Evolutionary conservation across 2,888 invertebrate species (phyloP), one percentile per base, ranked within the genome.

Genomic region (Ophraella communa): DNA sequence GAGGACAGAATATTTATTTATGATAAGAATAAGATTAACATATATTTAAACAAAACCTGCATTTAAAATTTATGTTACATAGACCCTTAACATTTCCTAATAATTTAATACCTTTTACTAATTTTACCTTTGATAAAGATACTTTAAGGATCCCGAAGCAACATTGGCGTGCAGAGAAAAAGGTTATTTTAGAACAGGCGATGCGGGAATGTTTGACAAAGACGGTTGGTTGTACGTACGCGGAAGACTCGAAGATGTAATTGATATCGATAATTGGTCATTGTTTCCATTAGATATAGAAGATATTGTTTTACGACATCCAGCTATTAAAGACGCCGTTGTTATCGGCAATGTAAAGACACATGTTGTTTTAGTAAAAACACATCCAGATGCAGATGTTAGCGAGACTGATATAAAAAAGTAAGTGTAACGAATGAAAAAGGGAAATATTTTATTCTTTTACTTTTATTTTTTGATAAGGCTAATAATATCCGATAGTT

Each of bases 161-260:
- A 78, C 77, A 0, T 55, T 71, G 23, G 64, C 61, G 0, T 39
- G 67, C 3, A 64, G 76, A 52, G 71, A 73, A 33, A 76, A 69
- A 21, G 76, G 76, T 0, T 80, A 70, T 57, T 76, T 78, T 52
- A 78, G 72, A 73, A 80, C 80, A 1, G 79, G 79, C 0, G 80
- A 80, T 54, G 55, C 78, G 4, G 79, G 75, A 1, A 73, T 73
- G 60, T 76, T 72, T 52, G 80, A 80, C 60, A 60, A 69, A 11
- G 73, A 76, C 3, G 78, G 78, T 2, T 79, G 75, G 73, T 42
- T 80, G 14, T 80, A 76, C 57, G 63, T 80, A 4, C 70, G 73
- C 20, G 79, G 80, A 2, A 67, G 78, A 42, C 66, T 76, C 2
- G 73, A 73, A 5, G 79, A 80, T 53, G 63, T 76, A 18, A 71